Evolutionary conservation across 1,140 invertebrate genomes (phyloP).

Genomic region (Drosophila cardini): DNA sequence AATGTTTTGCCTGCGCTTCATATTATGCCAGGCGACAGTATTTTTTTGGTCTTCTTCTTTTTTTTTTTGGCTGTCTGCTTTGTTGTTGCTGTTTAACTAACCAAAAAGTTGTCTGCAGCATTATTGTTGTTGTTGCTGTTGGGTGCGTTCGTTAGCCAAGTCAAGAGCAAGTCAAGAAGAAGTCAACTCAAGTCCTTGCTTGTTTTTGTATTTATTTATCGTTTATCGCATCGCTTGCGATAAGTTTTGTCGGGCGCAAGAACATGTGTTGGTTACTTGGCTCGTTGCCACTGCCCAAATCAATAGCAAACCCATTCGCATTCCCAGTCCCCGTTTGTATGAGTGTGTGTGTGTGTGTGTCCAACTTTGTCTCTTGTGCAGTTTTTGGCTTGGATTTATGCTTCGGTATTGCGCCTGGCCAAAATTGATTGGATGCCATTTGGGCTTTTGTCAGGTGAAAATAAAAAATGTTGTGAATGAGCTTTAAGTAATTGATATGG

Average conservation of each 20-base stretch:
- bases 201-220: slow-evolving; percentile 78
- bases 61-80: slow-evolving; percentile 29
- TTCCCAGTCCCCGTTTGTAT: slow-evolving; percentile 3
- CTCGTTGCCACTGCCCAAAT: slow-evolving; percentile 62
- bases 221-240: slow-evolving; percentile 81
- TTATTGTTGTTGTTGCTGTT: slow-evolving; percentile 49
- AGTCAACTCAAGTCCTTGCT: slow-evolving; percentile 27
- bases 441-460: slow-evolving; percentile 84
- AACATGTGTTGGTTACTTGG: slow-evolving; percentile 80
- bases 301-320: slow-evolving; percentile 38
- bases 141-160: slow-evolving; percentile 60
- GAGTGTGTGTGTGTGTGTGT: too few species aligned
- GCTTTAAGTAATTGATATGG: slow-evolving; percentile 85
- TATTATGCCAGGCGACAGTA: slow-evolving; percentile 72
- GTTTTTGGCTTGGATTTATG: slow-evolving; percentile 37
- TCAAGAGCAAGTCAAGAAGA: not conserved
- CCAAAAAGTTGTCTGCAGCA: slow-evolving; percentile 57
- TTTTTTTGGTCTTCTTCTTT: slow-evolving; percentile 30
- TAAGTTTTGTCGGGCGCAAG: slow-evolving; percentile 84
- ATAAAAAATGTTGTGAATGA: slow-evolving; percentile 84
- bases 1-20: slow-evolving; percentile 67
- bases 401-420: slow-evolving; percentile 43
- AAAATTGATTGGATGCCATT: slow-evolving; percentile 82
- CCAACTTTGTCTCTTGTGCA: not conserved
- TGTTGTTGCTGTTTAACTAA: slow-evolving; percentile 56